phyloP scores from a whole-genome alignment of 2,113 vertebrate genomes.

The Hymenochirus boettgeri region DNA sequence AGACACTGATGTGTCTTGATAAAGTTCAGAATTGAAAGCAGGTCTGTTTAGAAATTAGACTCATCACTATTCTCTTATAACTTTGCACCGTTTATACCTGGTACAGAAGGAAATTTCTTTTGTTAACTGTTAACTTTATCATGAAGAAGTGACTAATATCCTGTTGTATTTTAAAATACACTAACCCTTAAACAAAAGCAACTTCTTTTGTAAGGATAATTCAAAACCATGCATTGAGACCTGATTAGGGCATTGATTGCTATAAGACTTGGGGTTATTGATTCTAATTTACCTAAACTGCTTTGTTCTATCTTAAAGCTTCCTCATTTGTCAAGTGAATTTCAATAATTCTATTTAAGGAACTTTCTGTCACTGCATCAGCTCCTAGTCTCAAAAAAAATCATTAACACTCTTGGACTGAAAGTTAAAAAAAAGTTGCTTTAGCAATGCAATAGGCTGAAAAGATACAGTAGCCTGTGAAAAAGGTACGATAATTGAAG shows the following conservation, averaged over 20 bases:
- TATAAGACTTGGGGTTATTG: constrained; percentile 19
- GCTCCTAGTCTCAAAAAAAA: constrained; percentile 33
- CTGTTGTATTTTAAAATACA: too few relatives aligned
- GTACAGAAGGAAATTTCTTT: too few relatives aligned
- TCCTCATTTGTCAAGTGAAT: constrained; percentile 28
- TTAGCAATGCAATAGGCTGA: constrained; percentile 13
- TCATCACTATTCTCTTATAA: too few relatives aligned
- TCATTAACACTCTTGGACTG: constrained; percentile 31
- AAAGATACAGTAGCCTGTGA: background rate
- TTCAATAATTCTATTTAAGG: constrained; percentile 38
- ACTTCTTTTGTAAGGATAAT: background rate
- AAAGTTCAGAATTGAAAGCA: too few relatives aligned
- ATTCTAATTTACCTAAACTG: constrained; percentile 36
- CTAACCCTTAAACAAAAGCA: too few relatives aligned
- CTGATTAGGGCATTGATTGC: constrained; percentile 23
- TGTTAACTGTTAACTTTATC: too few relatives aligned
- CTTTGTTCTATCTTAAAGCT: constrained; percentile 25
- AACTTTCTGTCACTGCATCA: constrained; percentile 31
- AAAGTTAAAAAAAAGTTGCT: constrained; percentile 18
- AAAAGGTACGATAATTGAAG: too few relatives aligned
- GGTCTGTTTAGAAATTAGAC: too few relatives aligned
- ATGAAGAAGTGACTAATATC: too few relatives aligned
- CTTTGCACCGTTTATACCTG: too few relatives aligned
- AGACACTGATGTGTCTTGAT: too few relatives aligned
- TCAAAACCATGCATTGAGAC: constrained; percentile 10